A percentile compares a stretch with the other conserved stretches of the same genome.
Conservation (phyloP, 1,140 invertebrate genomes). For the Pristionchus pacificus region DNA sequence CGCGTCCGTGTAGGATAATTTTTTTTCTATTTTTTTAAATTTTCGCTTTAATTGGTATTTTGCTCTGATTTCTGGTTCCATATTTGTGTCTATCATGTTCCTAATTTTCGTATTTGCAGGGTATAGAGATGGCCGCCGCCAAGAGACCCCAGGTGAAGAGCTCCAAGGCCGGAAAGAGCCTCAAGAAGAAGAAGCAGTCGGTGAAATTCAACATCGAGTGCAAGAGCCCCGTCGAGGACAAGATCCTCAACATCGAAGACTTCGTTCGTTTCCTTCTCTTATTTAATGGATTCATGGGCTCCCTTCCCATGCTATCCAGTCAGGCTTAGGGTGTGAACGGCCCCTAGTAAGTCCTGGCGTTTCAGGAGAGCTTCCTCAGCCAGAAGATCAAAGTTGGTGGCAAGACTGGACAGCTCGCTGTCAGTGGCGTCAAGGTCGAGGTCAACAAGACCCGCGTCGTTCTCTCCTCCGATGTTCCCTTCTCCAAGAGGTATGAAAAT, state of each 20-base stretch:
- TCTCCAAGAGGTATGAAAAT: constrained; percentile 76
- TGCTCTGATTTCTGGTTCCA: too few relatives aligned
- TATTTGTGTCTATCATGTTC: neutral
- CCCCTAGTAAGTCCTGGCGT: constrained; percentile 28
- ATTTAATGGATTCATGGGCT: constrained; percentile 42
- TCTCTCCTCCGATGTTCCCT: constrained; percentile 81
- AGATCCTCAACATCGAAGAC: constrained; percentile 89
- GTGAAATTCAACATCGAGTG: constrained; percentile 93
- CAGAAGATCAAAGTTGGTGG: constrained; percentile 91
- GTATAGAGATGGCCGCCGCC: constrained; percentile 16
- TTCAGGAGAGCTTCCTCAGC: constrained; percentile 88
- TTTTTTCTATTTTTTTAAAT: too few relatives aligned
- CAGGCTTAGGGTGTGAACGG: constrained; percentile 40
- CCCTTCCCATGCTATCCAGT: constrained; percentile 42
- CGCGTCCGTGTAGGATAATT: too few relatives aligned
- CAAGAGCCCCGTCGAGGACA: constrained; percentile 97
- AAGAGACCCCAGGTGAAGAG: constrained; percentile 20
- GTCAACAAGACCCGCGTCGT: constrained; percentile 85
- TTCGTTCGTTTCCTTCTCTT: constrained; percentile 79
- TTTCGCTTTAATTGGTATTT: too few relatives aligned
- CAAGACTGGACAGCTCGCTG: constrained; percentile 89
- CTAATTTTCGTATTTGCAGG: too few relatives aligned
- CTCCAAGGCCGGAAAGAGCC: constrained; percentile 6
- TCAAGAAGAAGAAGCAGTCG: constrained; percentile 79
- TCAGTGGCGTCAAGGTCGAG: constrained; percentile 79